Base-by-base conservation (phyloP, 1,140 invertebrate genomes). In the Heliconius melpomene region DNA sequence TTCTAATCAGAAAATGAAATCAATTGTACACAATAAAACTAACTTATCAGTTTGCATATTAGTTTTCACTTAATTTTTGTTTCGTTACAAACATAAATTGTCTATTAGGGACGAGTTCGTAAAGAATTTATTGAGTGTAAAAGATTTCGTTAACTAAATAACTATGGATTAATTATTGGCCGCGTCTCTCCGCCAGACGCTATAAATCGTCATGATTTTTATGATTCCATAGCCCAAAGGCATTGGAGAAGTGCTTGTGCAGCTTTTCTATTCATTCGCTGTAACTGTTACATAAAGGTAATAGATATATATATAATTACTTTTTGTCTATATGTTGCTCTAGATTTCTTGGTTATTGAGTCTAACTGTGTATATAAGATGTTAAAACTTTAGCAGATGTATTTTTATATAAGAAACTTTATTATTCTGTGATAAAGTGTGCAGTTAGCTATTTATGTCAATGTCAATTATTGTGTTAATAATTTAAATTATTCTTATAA, bases 31-130 rank as follows among this genome's bases (percentile, higher is more conserved):
- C 18, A 36, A 72, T 72, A 72, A 72, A 72, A 38, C 16, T 72
- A 72, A 72, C 71, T 38, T 72, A 72, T 38, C 20, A 72, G 32
- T 72, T 72, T 72, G 18, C 71, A 72, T 72, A 72, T 36, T 29
- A 72, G 71, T 72, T 72, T 72, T 72, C 26, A 66, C 60, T 66
- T 66, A 66, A 29, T 66, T 66, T 29, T 66, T 66, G 60, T 66
- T 29, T 66, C 60, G 60, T 66, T 66, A 13, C 9, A 66, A 66
- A 26, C 23, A 29, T 72, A 72, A 72, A 72, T 72, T 72, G 71
- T 72, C 71, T 72, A 72, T 72, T 71, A 71, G 7, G 23, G 20
- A 8, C 9, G 54, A 57, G n/a, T 23, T 66, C 26, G 23, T 18
- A 60, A 66, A 29, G 5, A 66, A 66, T 16, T 29, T 66, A 66